phyloP scores from a whole-genome alignment of 2,113 vertebrate genomes.

The Vidua chalybeata region DNA sequence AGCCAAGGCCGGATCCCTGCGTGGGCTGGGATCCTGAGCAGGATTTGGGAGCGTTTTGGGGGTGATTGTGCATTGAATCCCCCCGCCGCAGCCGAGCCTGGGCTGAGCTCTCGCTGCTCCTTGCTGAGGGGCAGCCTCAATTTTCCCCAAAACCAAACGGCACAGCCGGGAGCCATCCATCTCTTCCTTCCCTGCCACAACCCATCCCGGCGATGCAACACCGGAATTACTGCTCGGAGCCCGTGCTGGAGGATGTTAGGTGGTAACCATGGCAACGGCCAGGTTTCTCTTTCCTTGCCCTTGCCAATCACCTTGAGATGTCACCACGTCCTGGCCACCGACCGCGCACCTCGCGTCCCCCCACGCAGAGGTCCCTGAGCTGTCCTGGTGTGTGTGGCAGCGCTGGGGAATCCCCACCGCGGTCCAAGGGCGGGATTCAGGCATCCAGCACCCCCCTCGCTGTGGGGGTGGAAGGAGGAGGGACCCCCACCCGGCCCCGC shows the following conservation, averaged over 20 bases:
- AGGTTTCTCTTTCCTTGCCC: conserved; percentile 50
- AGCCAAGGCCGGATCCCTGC: background rate
- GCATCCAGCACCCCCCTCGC: rapidly evolving
- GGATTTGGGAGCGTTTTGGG: rapidly evolving
- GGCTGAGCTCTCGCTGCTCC: rapidly evolving
- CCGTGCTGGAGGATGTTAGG: background rate
- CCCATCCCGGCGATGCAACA: background rate
- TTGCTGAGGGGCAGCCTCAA: background rate
- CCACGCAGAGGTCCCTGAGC: rapidly evolving
- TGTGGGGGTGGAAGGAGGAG: rapidly evolving
- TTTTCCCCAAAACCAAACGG: background rate
- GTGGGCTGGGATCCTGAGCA: background rate
- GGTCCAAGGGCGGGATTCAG: rapidly evolving
- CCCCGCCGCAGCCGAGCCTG: background rate
- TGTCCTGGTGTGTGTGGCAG: rapidly evolving
- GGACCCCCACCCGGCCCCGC: background rate
- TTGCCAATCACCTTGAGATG: conserved; percentile 55
- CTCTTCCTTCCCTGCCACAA: background rate
- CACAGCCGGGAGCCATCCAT: background rate
- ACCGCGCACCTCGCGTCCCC: rapidly evolving
- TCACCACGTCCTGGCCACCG: background rate
- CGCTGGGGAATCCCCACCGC: rapidly evolving
- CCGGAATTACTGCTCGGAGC: background rate
- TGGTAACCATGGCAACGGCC: conserved; percentile 53
- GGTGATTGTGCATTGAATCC: background rate